Conservation (phyloP, 2,113 vertebrate species). For the Antigone vipio region DNA sequence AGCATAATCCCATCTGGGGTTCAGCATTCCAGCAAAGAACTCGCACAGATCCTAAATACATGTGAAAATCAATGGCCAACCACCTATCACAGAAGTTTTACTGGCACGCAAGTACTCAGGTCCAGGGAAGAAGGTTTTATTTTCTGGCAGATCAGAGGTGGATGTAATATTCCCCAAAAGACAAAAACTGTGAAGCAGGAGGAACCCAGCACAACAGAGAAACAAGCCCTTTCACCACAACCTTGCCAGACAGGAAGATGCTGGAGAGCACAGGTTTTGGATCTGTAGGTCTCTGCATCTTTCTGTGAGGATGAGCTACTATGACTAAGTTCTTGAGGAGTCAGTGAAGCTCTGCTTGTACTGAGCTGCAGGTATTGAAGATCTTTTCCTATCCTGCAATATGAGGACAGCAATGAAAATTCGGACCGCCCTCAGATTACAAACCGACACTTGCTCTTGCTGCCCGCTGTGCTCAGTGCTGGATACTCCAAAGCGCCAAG, state of each 20-base stretch:
- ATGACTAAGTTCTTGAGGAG: neutral
- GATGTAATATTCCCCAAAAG: neutral
- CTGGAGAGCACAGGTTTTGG: neutral
- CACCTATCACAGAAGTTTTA: neutral
- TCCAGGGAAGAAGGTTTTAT: neutral
- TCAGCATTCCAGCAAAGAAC: neutral
- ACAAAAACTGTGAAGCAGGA: neutral
- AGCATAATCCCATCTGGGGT: neutral
- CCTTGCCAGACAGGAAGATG: neutral
- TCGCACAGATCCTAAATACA: neutral
- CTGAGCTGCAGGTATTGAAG: neutral
- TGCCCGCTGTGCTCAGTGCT: neutral
- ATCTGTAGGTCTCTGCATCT: neutral
- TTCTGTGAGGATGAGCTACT: neutral
- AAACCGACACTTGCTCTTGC: neutral
- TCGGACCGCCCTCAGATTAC: neutral
- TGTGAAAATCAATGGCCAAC: fast-evolving
- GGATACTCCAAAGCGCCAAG: neutral
- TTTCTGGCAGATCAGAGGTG: neutral
- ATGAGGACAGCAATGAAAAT: neutral
- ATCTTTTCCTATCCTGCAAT: neutral
- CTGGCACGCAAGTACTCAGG: neutral
- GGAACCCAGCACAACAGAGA: neutral
- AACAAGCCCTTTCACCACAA: neutral
- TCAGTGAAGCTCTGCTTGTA: neutral